phyloP scores from a whole-genome alignment of 2,797 vertebrate genomes.

The Crocodylus rhombifer region DNA sequence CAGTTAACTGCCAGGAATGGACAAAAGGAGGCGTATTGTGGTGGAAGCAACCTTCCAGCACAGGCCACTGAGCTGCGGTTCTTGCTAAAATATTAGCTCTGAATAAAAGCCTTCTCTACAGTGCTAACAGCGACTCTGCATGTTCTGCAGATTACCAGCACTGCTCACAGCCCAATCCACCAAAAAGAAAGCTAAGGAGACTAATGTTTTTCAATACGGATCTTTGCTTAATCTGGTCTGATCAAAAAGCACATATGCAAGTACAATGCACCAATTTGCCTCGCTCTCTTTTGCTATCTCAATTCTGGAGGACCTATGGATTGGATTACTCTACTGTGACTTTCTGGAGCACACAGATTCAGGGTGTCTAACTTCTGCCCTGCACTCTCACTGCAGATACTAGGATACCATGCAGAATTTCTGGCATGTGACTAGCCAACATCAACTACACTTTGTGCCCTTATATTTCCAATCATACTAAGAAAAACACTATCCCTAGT shows the following conservation, averaged over 20 bases:
- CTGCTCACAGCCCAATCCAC: background rate
- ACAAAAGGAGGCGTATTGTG: rapidly evolving
- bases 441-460: background rate
- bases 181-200: background rate
- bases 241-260: background rate
- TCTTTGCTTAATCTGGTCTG: rapidly evolving
- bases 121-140: background rate
- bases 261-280: background rate
- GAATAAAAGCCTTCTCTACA: background rate
- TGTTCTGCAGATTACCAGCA: background rate
- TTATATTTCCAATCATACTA: background rate
- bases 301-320: rapidly evolving
- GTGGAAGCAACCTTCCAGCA: background rate
- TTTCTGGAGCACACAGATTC: slow-evolving; percentile 68
- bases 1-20: rapidly evolving
- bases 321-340: background rate
- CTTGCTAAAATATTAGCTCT: background rate
- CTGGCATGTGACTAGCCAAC: slow-evolving; percentile 25
- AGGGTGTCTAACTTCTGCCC: slow-evolving; percentile 37
- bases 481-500: slow-evolving; percentile 29
- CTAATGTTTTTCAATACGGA: background rate
- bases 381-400: background rate
- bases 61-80: background rate
- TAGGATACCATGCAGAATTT: slow-evolving; percentile 45
- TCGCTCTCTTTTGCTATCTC: rapidly evolving